phyloP scores from a whole-genome alignment of 2,113 vertebrate genomes.

The pig (Sus scrofa) region DNA sequence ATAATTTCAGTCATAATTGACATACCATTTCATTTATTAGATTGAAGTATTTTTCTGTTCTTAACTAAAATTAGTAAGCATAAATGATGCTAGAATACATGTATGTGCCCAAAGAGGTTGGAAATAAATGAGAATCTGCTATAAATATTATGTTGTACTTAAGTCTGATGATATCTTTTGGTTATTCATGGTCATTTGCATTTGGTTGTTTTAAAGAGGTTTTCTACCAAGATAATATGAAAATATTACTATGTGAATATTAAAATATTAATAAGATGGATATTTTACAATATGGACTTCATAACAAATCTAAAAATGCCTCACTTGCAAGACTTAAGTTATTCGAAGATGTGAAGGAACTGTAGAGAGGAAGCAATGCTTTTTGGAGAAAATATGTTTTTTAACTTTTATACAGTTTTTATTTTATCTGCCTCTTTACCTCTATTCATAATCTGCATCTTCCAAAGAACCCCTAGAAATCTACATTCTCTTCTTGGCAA shows the following conservation, averaged over 20 bases:
- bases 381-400: conserved; percentile 25
- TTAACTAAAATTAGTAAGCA: not conserved
- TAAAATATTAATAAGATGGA: conserved; percentile 16
- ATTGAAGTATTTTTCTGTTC: not conserved
- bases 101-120: not conserved
- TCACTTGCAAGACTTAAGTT: not conserved
- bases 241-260: conserved; percentile 24
- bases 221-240: not conserved
- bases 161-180: not conserved
- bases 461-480: not conserved
- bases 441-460: not conserved
- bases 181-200: conserved; percentile 33
- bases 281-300: not conserved
- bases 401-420: not conserved
- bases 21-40: conserved; percentile 41
- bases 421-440: not conserved
- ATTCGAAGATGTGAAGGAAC: not conserved
- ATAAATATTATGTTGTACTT: not conserved
- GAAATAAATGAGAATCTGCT: not conserved
- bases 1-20: conserved; percentile 44
- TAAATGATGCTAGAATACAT: not conserved
- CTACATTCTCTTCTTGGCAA: not conserved
- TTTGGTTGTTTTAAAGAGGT: not conserved
- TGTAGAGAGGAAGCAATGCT: accelerated
- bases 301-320: not conserved